phyloP scores from a whole-genome alignment of 2,888 invertebrate species.

The Andrena trimmerana region DNA sequence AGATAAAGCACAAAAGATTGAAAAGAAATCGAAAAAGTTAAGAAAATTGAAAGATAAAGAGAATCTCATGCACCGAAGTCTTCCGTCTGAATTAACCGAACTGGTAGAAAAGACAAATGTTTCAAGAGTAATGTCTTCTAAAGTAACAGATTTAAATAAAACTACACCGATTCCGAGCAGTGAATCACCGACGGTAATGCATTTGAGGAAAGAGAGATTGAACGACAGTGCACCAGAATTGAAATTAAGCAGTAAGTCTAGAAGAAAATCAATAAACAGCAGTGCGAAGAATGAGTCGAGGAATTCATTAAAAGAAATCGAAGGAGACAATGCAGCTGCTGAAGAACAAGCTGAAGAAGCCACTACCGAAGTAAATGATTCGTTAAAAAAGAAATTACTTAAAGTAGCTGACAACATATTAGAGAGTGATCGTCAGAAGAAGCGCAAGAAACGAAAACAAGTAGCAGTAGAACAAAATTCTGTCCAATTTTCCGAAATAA shows the following conservation, averaged over 20 bases:
- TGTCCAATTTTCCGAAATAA: background rate
- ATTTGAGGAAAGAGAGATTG: conserved; percentile 77
- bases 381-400: conserved; percentile 23
- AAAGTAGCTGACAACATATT: conserved; percentile 31
- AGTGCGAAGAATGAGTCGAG: background rate
- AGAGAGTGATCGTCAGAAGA: conserved; percentile 31
- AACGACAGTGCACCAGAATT: conserved; percentile 76
- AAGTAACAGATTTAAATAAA: conserved; percentile 32
- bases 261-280: conserved; percentile 1
- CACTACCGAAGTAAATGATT: background rate
- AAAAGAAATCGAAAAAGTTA: conserved; percentile 15
- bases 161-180: conserved; percentile 29
- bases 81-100: conserved; percentile 40
- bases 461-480: background rate
- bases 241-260: conserved; percentile 40
- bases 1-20: background rate
- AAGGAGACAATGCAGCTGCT: background rate
- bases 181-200: conserved; percentile 74
- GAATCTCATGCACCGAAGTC: conserved; percentile 4
- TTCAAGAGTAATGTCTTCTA: conserved; percentile 26
- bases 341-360: conserved; percentile 1
- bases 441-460: conserved; percentile 67
- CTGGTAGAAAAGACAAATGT: conserved; percentile 5
- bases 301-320: background rate
- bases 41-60: conserved; percentile 1